A percentile compares a stretch with the other conserved stretches of the same genome.
Evolutionary conservation across 2,888 invertebrate genomes (phyloP).

Genomic region (Dryobota labecula): DNA sequence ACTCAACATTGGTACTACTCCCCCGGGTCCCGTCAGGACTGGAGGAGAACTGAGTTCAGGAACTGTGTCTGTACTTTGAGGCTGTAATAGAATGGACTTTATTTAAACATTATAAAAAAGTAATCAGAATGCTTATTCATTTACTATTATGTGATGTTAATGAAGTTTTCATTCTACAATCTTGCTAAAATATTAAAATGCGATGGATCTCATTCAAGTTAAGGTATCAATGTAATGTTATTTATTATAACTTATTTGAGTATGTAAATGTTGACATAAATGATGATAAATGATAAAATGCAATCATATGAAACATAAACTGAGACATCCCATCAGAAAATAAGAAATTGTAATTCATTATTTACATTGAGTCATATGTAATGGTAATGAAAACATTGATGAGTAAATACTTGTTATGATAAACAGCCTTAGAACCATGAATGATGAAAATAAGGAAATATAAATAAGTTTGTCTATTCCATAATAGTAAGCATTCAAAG

Average conservation of each 20-base stretch:
- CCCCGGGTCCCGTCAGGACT: conserved; percentile 77
- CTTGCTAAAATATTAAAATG: conserved; percentile 8
- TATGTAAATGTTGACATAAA: conserved; percentile 7
- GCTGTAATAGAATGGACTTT: conserved; percentile 74
- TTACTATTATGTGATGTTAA: background rate
- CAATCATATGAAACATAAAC: background rate
- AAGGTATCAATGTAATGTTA: background rate
- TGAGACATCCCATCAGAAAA: conserved; percentile 16
- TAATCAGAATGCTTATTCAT: background rate
- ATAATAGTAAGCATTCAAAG: background rate
- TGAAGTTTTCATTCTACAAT: background rate
- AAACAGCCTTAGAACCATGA: background rate
- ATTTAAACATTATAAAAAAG: conserved; percentile 33
- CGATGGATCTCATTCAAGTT: background rate
- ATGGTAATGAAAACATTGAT: conserved; percentile 21
- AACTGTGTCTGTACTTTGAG: conserved; percentile 80
- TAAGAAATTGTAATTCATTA: conserved; percentile 5
- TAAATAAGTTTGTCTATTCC: background rate
- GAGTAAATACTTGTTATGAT: conserved; percentile 7
- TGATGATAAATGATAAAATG: conserved; percentile 26
- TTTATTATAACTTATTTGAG: background rate
- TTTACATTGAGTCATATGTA: conserved; percentile 28
- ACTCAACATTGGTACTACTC: conserved; percentile 81
- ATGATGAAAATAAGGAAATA: conserved; percentile 1
- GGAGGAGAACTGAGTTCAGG: conserved; percentile 84